Conservation (phyloP, 2,797 vertebrate genomes). For the Notoglanidium macrostoma region DNA sequence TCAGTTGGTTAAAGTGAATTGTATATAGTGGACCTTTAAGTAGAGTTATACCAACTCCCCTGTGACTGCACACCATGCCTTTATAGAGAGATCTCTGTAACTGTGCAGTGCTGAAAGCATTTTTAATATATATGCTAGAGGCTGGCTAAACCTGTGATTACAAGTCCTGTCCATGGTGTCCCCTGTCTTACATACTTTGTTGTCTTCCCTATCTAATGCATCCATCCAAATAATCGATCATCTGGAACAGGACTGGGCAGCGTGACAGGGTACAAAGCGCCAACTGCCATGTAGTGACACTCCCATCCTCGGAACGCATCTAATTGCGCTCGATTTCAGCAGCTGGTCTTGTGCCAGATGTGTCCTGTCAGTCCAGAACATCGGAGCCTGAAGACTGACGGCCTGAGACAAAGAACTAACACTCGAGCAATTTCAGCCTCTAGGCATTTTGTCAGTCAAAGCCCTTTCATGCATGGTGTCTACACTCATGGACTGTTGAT, state of each 20-base stretch:
- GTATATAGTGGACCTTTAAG: too few relatives aligned
- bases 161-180: background rate
- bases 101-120: slow-evolving; percentile 45
- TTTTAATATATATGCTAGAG: background rate
- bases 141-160: background rate
- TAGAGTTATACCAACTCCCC: background rate
- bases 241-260: slow-evolving; percentile 6
- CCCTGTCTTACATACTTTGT: background rate
- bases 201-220: slow-evolving; percentile 8
- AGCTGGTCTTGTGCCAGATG: slow-evolving; percentile 22
- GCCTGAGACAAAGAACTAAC: slow-evolving; percentile 15
- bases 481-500: background rate
- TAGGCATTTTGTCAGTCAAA: slow-evolving; percentile 6
- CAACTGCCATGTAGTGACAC: background rate
- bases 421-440: background rate
- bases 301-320: background rate
- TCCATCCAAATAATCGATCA: slow-evolving; percentile 12
- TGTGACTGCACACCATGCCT: background rate
- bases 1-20: too few relatives aligned
- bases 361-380: slow-evolving; percentile 6
- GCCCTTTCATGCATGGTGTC: background rate
- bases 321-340: slow-evolving; percentile 3
- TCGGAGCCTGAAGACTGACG: slow-evolving; percentile 13
- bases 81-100: background rate
- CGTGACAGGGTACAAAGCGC: slow-evolving; percentile 11